phyloP scores from a whole-genome alignment of 1,140 invertebrate genomes.

The Hycleus phaleratus region DNA sequence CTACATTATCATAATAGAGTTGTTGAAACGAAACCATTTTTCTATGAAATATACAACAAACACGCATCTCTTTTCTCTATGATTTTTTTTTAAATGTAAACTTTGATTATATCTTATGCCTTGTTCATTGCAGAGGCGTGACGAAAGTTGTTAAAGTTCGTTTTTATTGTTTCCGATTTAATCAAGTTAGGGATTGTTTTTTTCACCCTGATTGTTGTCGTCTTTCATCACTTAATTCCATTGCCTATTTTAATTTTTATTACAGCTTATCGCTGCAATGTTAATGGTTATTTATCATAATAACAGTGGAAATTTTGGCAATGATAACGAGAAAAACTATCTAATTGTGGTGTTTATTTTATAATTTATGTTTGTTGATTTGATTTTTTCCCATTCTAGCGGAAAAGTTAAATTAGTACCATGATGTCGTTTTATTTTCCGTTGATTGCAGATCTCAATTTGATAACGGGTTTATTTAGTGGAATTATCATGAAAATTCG shows the following conservation, averaged over 20 bases:
- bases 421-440: no score
- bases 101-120: conserved; percentile 19
- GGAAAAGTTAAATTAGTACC: no score
- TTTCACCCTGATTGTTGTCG: not conserved
- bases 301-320: no score
- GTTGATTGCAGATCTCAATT: no score
- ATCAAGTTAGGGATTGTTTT: conserved; percentile 25
- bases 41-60: conserved; percentile 14
- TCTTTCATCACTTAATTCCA: conserved; percentile 24
- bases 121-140: conserved; percentile 17
- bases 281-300: no score
- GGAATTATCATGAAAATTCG: no score
- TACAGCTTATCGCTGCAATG: no score
- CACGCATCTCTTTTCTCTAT: conserved; percentile 10
- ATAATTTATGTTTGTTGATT: no score
- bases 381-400: no score
- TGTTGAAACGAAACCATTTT: conserved; percentile 11
- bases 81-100: conserved; percentile 13
- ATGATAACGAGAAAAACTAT: no score
- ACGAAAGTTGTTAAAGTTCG: conserved; percentile 24
- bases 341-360: no score
- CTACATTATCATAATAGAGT: conserved; percentile 17
- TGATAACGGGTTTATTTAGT: no score
- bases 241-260: conserved; percentile 4
- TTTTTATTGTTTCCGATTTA: conserved; percentile 27